These are phyloP conservation scores for Aptenodytes patagonicus DNA, from an alignment of 2,113 vertebrate species.

Conservation along the genomic window DNA sequence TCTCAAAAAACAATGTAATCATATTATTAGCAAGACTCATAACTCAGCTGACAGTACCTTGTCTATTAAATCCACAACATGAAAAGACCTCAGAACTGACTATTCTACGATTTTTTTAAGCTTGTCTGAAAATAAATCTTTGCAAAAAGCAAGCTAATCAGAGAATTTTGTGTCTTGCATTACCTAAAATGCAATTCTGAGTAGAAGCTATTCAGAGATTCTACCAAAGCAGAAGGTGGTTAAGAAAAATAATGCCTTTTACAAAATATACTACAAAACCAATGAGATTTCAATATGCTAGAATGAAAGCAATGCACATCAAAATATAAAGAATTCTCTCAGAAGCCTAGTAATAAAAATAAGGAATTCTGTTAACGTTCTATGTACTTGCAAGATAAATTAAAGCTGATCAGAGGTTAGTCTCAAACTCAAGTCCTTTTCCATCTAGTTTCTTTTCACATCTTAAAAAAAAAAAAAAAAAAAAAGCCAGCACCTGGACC, in stretches of 20 bases:
- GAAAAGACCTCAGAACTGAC: neutral
- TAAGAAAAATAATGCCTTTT: slow-evolving; percentile 15
- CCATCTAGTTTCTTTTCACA: neutral
- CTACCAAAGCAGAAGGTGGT: neutral
- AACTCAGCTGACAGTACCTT: slow-evolving; percentile 31
- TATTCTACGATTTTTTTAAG: neutral
- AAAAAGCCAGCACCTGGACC: neutral
- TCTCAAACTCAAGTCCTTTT: neutral
- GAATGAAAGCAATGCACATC: neutral
- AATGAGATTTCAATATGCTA: neutral
- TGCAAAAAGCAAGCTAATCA: slow-evolving; percentile 9
- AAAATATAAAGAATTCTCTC: neutral
- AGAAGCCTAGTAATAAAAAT: neutral
- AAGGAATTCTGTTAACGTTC: neutral
- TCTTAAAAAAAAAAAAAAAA: neutral
- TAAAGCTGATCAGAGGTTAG: neutral
- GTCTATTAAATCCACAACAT: slow-evolving; percentile 12
- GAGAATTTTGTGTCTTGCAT: neutral
- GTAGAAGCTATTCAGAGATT: slow-evolving; percentile 34
- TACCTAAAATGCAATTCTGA: neutral
- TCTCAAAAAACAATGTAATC: neutral
- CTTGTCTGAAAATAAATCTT: slow-evolving; percentile 32
- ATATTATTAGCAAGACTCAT: slow-evolving; percentile 14
- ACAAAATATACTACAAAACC: neutral
- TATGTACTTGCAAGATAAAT: neutral